phyloP scores from a whole-genome alignment of 2,797 vertebrate genomes.

The Acomys russatus region DNA sequence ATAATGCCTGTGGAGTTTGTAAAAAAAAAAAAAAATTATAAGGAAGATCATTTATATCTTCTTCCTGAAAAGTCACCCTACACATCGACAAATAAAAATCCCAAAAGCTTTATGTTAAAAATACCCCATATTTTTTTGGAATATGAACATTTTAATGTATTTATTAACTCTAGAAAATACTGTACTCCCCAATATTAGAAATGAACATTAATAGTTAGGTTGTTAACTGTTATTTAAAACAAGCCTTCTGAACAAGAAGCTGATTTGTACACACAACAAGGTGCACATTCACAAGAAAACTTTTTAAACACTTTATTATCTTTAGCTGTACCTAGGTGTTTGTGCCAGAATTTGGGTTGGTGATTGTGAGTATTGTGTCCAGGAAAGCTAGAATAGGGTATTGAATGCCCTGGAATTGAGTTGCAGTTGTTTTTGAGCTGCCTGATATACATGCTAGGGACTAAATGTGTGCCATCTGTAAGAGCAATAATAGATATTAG shows the following conservation, averaged over 20 bases:
- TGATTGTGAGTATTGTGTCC: not conserved
- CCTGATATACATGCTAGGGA: not conserved
- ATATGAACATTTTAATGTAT: not conserved
- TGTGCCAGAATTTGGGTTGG: not conserved
- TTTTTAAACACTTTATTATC: not conserved
- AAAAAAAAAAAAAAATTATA: not conserved
- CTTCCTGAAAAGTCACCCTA: slow-evolving; percentile 14
- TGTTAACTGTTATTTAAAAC: not conserved
- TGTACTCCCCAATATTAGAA: not conserved
- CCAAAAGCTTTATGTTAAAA: not conserved
- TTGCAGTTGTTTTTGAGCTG: not conserved
- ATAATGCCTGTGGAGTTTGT: not conserved
- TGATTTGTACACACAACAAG: slow-evolving; percentile 15
- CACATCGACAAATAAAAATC: slow-evolving; percentile 31
- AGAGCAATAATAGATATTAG: not conserved
- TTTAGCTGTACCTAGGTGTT: not conserved
- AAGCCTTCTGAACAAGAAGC: not conserved
- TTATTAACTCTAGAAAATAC: slow-evolving; percentile 42
- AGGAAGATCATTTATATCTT: not conserved
- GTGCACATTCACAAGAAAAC: not conserved
- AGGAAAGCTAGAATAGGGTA: not conserved
- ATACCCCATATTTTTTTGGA: not conserved
- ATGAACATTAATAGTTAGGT: slow-evolving; percentile 8
- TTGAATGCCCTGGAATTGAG: not conserved
- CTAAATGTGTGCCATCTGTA: not conserved